Conservation (phyloP, 2,113 vertebrate species). For the Castor canadensis region DNA sequence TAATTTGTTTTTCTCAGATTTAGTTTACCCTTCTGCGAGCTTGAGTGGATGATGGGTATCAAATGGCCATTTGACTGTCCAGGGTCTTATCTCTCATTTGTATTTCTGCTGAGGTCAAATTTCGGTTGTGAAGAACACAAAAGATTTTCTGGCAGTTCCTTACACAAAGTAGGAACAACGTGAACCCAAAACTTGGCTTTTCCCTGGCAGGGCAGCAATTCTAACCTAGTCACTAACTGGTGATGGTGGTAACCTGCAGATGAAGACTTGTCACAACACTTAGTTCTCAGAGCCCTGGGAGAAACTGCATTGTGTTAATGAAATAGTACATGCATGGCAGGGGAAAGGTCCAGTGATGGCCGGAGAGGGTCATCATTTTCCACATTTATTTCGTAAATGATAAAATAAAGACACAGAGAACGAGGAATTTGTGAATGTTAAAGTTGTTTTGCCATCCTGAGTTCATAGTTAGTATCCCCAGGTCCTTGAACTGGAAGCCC, state of each 20-base stretch:
- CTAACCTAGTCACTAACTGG: background rate
- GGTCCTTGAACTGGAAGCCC: slow-evolving; percentile 59
- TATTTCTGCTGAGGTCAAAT: background rate
- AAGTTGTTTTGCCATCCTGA: slow-evolving; percentile 73
- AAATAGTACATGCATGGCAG: slow-evolving; percentile 44
- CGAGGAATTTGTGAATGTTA: slow-evolving; percentile 53
- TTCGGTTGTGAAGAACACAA: slow-evolving; percentile 29
- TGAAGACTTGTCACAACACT: background rate
- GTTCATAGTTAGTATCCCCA: slow-evolving; percentile 14
- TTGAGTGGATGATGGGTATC: background rate
- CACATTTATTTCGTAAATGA: slow-evolving; percentile 68
- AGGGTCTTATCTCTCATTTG: slow-evolving; percentile 3
- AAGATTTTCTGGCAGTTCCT: slow-evolving; percentile 33
- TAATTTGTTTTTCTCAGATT: slow-evolving; percentile 48
- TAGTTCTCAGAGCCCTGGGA: background rate
- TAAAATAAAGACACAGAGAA: slow-evolving; percentile 61
- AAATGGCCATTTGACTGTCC: background rate
- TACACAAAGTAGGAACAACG: background rate
- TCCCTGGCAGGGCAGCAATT: background rate
- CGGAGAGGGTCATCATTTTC: slow-evolving; percentile 57
- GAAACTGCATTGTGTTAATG: background rate
- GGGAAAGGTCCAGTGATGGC: background rate
- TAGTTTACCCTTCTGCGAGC: slow-evolving; percentile 44
- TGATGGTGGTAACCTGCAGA: background rate
- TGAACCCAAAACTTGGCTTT: no score